phyloP scores from a whole-genome alignment of 1,140 invertebrate genomes.

The Bradynema listronoti region DNA sequence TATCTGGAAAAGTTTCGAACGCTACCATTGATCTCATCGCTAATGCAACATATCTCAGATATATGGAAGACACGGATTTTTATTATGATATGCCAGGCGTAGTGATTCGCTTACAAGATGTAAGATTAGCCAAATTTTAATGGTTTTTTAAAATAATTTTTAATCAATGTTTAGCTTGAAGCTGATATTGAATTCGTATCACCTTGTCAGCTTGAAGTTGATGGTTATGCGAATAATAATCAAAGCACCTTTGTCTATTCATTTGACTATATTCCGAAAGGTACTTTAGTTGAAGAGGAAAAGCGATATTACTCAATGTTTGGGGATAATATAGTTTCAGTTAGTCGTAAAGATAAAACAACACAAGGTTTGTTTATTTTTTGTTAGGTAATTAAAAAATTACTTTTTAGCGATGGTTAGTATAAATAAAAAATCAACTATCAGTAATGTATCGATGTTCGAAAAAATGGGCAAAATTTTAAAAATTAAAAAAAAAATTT shows the following conservation, averaged over 20 bases:
- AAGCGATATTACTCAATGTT: conserved; percentile 43
- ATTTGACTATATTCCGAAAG: conserved; percentile 53
- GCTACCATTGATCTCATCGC: conserved; percentile 48
- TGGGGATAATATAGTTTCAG: conserved; percentile 45
- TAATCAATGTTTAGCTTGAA: conserved; percentile 39
- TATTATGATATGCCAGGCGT: conserved; percentile 46
- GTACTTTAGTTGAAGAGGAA: conserved; percentile 49
- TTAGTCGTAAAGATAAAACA: conserved; percentile 44
- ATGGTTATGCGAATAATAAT: conserved; percentile 26
- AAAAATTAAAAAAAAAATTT: too few relatives aligned
- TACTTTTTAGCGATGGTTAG: conserved; percentile 21
- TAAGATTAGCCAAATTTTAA: conserved; percentile 20
- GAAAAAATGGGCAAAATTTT: too few relatives aligned
- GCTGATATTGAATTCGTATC: conserved; percentile 56
- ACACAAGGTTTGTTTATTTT: conserved; percentile 12
- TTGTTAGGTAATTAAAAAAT: too few relatives aligned
- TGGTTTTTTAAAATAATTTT: conserved; percentile 6
- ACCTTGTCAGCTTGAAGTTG: conserved; percentile 52
- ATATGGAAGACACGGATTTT: conserved; percentile 42
- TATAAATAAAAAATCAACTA: too few relatives aligned
- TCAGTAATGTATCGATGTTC: too few relatives aligned
- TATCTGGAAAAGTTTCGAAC: conserved; percentile 45
- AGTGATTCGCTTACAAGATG: conserved; percentile 49
- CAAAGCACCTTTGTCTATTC: conserved; percentile 40
- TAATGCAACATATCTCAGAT: conserved; percentile 52